phyloP scores from a whole-genome alignment of 2,797 vertebrate species.

The Acridotheres tristis region DNA sequence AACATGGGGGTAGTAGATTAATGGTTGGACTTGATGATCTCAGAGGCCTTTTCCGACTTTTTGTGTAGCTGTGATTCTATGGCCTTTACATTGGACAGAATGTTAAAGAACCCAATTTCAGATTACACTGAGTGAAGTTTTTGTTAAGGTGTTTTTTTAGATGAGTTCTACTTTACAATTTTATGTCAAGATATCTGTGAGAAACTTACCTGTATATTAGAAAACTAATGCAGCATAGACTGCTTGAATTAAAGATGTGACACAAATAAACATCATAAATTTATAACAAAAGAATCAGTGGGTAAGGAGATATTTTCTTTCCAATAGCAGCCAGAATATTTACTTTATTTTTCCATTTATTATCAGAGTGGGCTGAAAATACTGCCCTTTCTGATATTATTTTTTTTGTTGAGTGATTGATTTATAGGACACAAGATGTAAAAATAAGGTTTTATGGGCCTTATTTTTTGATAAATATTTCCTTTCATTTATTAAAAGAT shows the following conservation, averaged over 20 bases:
- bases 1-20: not conserved
- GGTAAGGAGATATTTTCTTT: not conserved
- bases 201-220: not conserved
- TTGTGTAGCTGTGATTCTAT: not conserved
- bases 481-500: not conserved
- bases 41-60: not conserved
- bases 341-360: not conserved
- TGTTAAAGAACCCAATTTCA: not conserved
- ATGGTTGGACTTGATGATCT: not conserved
- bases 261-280: not conserved
- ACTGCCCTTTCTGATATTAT: not conserved
- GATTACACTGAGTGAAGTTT: accelerated
- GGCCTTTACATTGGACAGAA: not conserved
- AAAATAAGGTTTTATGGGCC: not conserved
- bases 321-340: not conserved
- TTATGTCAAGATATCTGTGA: not conserved
- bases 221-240: not conserved
- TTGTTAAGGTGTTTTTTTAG: accelerated
- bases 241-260: not conserved
- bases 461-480: not conserved
- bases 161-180: not conserved
- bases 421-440: not conserved
- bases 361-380: not conserved
- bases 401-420: not conserved
- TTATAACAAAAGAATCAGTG: not conserved